Base-by-base conservation (phyloP, 2,113 vertebrate species). In the Antigone vipio region DNA sequence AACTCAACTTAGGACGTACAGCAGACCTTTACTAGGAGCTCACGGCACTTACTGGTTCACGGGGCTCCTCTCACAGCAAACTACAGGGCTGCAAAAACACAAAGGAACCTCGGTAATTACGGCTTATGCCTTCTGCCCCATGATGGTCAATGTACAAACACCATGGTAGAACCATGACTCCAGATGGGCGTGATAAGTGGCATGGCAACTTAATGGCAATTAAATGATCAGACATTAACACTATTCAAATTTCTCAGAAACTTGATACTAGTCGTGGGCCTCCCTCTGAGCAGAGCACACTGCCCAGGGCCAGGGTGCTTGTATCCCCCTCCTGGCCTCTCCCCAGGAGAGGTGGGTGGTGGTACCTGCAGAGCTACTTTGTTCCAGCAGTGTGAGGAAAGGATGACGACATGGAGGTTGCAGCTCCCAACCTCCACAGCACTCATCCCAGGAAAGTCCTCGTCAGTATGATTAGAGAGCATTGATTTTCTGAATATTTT, bases 151-250 rank as follows among this genome's bases (percentile, higher is more conserved):
- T 12, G 27, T 62, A 63, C 1, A 8, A 79, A 45, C 32, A 32
- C 22, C 44, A 9, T 0, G 29, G 1, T 0, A 73, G 29, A 92
- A 56, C 8, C 0, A 0, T 4, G 26, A 75, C 11, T 64, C 53
- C 49, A 79, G 40, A 56, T 2, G 12, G 29, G 44, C 23, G 15
- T 4, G 10, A 44, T 0, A 32, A 76, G 45, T 3, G 8, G 11
- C 32, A 75, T 0, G 3, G 32, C 20, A 85, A 75, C 21, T 83
- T 32, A 55, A 24, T 40, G 15, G 40, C 47, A 78, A 67, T 49
- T 63, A 55, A 32, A 30, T 20, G 17, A 79, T 26, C 66, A 75
- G 22, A 22, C 20, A 53, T 42, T 21, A 49, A 42, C 21, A 34
- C 19, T 29, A 21, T 5, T 47, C 45, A 74, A 16, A 29, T 47